Base-by-base conservation (phyloP, 2,888 invertebrate genomes). In the Phasia obesa region DNA sequence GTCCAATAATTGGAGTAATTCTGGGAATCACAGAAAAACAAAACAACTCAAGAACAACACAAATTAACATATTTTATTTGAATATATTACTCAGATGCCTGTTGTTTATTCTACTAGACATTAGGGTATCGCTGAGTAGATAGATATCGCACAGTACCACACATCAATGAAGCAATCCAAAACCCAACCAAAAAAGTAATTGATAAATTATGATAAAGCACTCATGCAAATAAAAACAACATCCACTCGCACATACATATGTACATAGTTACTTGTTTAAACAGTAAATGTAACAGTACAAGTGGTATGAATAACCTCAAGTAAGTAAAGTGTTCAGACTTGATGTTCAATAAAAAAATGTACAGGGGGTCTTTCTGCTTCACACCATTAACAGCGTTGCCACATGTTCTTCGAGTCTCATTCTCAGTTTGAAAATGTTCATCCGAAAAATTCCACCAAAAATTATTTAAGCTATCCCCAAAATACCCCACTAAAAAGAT, bases 61-160 rank as follows among this genome's bases (percentile, higher is more conserved):
- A 78, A 64, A 74, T 82, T 82, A 64, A 70, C 69, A 82, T 69
- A 77, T 81, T 81, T 73, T 15, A 53, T 51, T 31, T 57, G 74
- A 74, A 69, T 57, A 69, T 35, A 67, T 82, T 64, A 51, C 51
- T 35, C 15, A 64, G 57, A 53, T 44, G 51, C 31, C 31, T 47
- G 11, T 17, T 19, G 19, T 57, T 49, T 25, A 65, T 47, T 62
- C n/a, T 38, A 62, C 1, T 59, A 59, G 44, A 70, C 59, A 44
- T 35, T 47, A 21, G 6, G 35, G 19, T 5, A 35, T 19, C 11
- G 7, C 21, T n/a, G n/a, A n/a, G n/a, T n/a, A 19, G 21, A 49
- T 5, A 11, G 2, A 7, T 11, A 51, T n/a, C 19, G 62, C 38
- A 35, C 49, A 57, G 19, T 31, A 47, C 21, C 4, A 31, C 27